Base-by-base conservation (phyloP, 2,113 vertebrate genomes). In the Madoqua kirkii region DNA sequence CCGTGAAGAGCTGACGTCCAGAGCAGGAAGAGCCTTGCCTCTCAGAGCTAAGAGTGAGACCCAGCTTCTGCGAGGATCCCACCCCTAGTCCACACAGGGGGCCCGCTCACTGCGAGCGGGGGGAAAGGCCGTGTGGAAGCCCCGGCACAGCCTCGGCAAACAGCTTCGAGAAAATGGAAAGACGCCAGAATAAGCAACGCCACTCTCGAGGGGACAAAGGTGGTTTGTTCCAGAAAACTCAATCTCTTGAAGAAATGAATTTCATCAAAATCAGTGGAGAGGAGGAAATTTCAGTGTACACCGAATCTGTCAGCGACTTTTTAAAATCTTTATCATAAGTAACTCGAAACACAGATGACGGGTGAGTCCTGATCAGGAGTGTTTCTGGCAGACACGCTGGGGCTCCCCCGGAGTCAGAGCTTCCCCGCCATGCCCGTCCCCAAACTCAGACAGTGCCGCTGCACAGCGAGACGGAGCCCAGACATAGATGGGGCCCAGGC, bases 51-150 rank as follows among this genome's bases (percentile, higher is more conserved):
- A 14, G 33, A 5, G 10, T 1, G n/a, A 15, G 43, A 50, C 3
- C 2, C 27, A 19, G 60, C n/a, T 29, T 31, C 74, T 5, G 6
- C 0, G 0, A 52, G 21, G 50, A 31, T 10, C 6, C 9, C 21
- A 10, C 4, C 23, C 55, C 64, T 3, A 6, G 31, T 27, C 40
- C 45, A 50, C 45, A 8, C 1, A 1, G 7, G 16, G 82, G 0
- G 16, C 48, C 85, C 9, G 2, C 60, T 10, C 0, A 9, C 60
- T 2, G 0, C 0, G 2, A 29, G n/a, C 0, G 0, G 48, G 0
- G 25, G 2, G 21, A 31, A 19, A 33, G 17, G 62, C 36, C 1
- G 10, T 11, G 3, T 19, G n/a, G 6, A 5, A 14, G 36, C 86
- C 54, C n/a, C 7, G 1, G 7, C 52, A 27, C 48, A 0, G 50